Percentiles rank a stretch among this genome's conserved stretches.
Evolutionary conservation across 2,888 invertebrate species (phyloP).

Genomic region (Leptopilina drosophilae): DNA sequence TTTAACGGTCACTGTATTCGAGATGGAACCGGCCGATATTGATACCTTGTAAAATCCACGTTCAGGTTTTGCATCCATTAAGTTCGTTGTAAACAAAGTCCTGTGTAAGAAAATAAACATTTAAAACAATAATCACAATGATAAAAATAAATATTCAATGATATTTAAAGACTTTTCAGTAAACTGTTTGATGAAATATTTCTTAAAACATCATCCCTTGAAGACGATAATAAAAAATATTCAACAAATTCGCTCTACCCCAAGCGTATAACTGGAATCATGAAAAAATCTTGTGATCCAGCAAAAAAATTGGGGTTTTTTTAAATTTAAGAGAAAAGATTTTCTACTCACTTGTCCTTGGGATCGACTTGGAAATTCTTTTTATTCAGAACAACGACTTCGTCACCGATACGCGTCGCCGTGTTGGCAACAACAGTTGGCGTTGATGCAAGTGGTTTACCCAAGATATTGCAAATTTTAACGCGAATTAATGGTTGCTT

Average conservation of each 20-base stretch:
- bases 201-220: conserved; percentile 47
- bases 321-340: background rate
- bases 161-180: background rate
- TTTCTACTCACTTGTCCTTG: conserved; percentile 73
- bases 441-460: conserved; percentile 82
- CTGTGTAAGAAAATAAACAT: conserved; percentile 71
- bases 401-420: conserved; percentile 85
- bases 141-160: conserved; percentile 50
- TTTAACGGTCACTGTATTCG: conserved; percentile 80
- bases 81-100: conserved; percentile 86
- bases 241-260: conserved; percentile 70
- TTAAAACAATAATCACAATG: background rate
- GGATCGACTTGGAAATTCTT: conserved; percentile 77
- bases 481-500: conserved; percentile 86
- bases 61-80: conserved; percentile 87
- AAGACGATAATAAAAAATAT: conserved; percentile 53
- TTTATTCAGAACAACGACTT: conserved; percentile 85
- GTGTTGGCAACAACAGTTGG: conserved; percentile 87
- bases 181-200: conserved; percentile 50
- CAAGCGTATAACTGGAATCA: conserved; percentile 74
- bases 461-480: conserved; percentile 86
- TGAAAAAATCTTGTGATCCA: conserved; percentile 58
- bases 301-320: conserved; percentile 71
- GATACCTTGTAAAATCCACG: conserved; percentile 92
- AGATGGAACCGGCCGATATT: conserved; percentile 84